Evolutionary conservation across 1,140 invertebrate genomes (phyloP).

Genomic region (Diachasma alloeum): DNA sequence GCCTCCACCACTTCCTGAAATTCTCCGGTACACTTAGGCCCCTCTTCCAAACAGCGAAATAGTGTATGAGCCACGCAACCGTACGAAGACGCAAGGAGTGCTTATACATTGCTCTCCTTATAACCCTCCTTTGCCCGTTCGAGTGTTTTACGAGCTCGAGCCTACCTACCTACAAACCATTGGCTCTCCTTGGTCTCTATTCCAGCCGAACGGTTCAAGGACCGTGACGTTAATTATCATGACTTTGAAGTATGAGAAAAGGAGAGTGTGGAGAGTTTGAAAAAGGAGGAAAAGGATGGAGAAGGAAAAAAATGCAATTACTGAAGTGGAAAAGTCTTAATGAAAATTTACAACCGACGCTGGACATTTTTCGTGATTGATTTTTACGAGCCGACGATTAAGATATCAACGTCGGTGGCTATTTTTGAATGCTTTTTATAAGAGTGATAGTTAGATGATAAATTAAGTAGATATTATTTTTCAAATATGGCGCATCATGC

Average conservation of each 20-base stretch:
- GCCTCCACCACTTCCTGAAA: slow-evolving; percentile 26
- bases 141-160: slow-evolving; percentile 29
- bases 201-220: slow-evolving; percentile 16
- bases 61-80: slow-evolving; percentile 10
- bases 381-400: slow-evolving; percentile 1
- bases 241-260: slow-evolving; percentile 34
- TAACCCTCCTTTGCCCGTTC: slow-evolving; percentile 20
- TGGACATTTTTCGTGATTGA: slow-evolving; percentile 14
- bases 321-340: slow-evolving; percentile 1
- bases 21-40: background rate
- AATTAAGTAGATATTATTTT: background rate
- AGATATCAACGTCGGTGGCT: background rate
- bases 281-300: background rate
- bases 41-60: background rate
- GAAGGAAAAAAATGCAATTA: slow-evolving; percentile 1
- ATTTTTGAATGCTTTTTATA: background rate
- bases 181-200: background rate
- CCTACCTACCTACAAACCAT: slow-evolving; percentile 8
- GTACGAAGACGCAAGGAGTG: background rate
- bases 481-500: too few relatives aligned
- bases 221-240: slow-evolving; percentile 31
- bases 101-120: slow-evolving; percentile 11
- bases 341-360: slow-evolving; percentile 13
- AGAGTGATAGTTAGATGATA: background rate
- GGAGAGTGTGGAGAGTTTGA: background rate